Evolutionary conservation across 2,888 invertebrate genomes (phyloP), one percentile per base, ranked within the genome.

Genomic region (Volucella zonaria): DNA sequence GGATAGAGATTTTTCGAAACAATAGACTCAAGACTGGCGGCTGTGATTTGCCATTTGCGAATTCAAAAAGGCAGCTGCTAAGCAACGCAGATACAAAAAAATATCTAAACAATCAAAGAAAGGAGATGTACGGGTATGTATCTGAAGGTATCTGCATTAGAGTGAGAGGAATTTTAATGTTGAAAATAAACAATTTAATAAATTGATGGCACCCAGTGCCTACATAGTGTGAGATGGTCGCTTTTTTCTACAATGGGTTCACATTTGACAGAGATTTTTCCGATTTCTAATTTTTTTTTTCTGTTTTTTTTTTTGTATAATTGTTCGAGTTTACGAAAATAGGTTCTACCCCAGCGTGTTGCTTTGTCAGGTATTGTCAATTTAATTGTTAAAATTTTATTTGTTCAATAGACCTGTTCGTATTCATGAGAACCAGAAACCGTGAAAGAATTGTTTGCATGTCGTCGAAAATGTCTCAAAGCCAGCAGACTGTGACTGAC

Each of bases 181-280:
- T 31, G 8, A n/a, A 43, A 38, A 31, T 10, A 66, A 45, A 47
- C 54, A 42, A 61, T 54, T 56, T 45, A 68, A 66, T 10, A 70
- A 76, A 75, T 75, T 81, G 68, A 75, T 76, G 68, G 59, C 64
- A 75, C 6, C 67, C 31, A 66, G 1, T 67, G 54, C 42, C 54
- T 67, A 73, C 23, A 74, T n/a, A n/a, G n/a, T n/a, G n/a, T n/a
- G n/a, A n/a, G n/a, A 42, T 70, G 64, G 45, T 76, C 40, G 11
- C 45, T 9, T 38, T 64, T 18, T 64, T 40, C 76, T 43, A 74
- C 49, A 31, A 15, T 18, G 23, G 49, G n/a, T 23, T 4, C 4
- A 12, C 15, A 14, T 15, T 49, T 71, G 64, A 78, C 52, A 78
- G 64, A 31, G 6, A 66, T 71, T 78, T 62, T 15, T 61, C 9